phyloP scores from a whole-genome alignment of 92 coral and sea anemone genomes.

The Zoanthus gigantus region DNA sequence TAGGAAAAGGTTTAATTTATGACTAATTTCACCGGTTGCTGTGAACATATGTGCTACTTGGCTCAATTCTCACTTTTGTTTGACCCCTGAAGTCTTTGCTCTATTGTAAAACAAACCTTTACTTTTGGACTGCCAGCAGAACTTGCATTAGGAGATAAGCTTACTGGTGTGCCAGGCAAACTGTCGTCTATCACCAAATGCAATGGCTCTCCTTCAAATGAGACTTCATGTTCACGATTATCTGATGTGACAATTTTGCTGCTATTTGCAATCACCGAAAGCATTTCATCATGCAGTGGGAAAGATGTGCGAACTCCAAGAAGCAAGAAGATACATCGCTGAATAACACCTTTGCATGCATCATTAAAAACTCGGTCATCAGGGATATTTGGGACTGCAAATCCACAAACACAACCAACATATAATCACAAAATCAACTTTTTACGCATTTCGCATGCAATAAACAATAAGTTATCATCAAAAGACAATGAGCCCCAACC shows the following conservation, averaged over 20 bases:
- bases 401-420: neutral
- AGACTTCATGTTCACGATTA: neutral
- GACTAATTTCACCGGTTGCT: too few species aligned
- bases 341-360: slow-evolving; percentile 81
- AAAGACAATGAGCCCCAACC: too few species aligned
- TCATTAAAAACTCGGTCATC: slow-evolving; percentile 71
- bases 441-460: too few species aligned
- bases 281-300: slow-evolving; percentile 76
- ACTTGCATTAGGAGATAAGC: slow-evolving; percentile 65
- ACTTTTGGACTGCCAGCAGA: slow-evolving; percentile 70
- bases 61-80: neutral
- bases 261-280: slow-evolving; percentile 63
- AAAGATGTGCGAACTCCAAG: slow-evolving; percentile 83
- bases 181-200: slow-evolving; percentile 61
- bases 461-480: too few species aligned
- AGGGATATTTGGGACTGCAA: slow-evolving; percentile 43
- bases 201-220: slow-evolving; percentile 47
- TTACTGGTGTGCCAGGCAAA: slow-evolving; percentile 63
- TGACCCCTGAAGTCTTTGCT: neutral
- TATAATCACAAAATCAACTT: neutral
- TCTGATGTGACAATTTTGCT: slow-evolving; percentile 42
- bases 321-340: slow-evolving; percentile 83
- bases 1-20: too few species aligned
- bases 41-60: too few species aligned
- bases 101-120: slow-evolving; percentile 38